These are phyloP conservation scores for Mermis nigrescens DNA, from an alignment of 2,888 invertebrate genomes.

Conservation along the genomic window DNA sequence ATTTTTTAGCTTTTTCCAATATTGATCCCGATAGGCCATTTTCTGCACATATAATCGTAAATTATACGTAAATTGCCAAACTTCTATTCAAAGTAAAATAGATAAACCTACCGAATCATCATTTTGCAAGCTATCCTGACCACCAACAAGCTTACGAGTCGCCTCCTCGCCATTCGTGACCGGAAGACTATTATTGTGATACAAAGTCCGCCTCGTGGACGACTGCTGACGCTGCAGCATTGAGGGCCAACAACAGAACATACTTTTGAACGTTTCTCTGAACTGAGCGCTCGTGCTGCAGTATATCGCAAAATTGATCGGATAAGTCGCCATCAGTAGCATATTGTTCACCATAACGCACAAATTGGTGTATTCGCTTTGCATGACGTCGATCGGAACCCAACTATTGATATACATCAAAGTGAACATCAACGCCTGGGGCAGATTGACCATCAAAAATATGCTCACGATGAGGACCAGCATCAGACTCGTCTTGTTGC, in stretches of 20 bases:
- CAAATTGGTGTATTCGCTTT: slow-evolving; percentile 19
- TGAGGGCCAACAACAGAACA: slow-evolving; percentile 46
- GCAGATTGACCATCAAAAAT: slow-evolving; percentile 39
- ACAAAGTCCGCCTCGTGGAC: neutral
- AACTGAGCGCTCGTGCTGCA: slow-evolving; percentile 88
- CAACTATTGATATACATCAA: slow-evolving; percentile 21
- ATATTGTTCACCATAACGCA: slow-evolving; percentile 42
- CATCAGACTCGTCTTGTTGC: slow-evolving; percentile 35
- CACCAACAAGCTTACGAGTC: neutral
- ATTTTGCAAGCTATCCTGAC: neutral
- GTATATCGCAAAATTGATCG: slow-evolving; percentile 75
- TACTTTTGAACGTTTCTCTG: slow-evolving; percentile 66
- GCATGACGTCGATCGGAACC: neutral
- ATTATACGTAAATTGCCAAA: too few species aligned
- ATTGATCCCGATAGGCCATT: too few species aligned
- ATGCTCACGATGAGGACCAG: slow-evolving; percentile 37
- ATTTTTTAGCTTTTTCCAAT: too few species aligned
- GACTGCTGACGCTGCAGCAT: too few species aligned
- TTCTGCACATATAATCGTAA: too few species aligned
- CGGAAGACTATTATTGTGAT: too few species aligned
- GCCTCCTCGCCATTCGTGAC: neutral
- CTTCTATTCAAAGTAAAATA: too few species aligned
- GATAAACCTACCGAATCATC: neutral
- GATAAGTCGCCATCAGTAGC: slow-evolving; percentile 72
- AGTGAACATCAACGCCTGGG: slow-evolving; percentile 30